These are phyloP conservation scores for Bos javanicus DNA, from an alignment of 2,113 vertebrate genomes.

Conservation along the genomic window DNA sequence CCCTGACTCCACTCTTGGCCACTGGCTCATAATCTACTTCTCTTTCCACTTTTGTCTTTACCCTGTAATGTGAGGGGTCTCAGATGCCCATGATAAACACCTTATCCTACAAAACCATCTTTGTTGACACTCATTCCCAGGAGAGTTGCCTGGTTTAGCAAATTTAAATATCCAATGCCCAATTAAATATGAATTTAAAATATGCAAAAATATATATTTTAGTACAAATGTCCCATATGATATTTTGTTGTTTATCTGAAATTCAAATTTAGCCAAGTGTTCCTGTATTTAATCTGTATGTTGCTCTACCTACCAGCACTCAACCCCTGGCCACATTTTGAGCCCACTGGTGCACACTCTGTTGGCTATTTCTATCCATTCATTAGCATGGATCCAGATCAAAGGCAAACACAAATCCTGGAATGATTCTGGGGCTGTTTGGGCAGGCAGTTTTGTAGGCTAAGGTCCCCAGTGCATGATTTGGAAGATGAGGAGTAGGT, in stretches of 20 bases:
- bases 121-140: not conserved
- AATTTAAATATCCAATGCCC: not conserved
- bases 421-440: not conserved
- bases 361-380: not conserved
- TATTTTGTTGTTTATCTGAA: not conserved
- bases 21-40: not conserved
- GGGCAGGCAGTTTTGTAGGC: not conserved
- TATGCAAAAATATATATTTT: not conserved
- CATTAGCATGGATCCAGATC: not conserved
- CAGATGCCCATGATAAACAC: not conserved
- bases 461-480: not conserved
- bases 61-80: not conserved
- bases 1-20: too few species aligned
- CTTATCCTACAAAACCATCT: not conserved
- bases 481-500: not conserved
- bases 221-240: not conserved
- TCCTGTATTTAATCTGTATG: not conserved
- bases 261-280: not conserved
- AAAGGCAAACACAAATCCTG: not conserved
- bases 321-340: not conserved
- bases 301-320: not conserved
- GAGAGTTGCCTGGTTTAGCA: not conserved
- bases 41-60: not conserved
- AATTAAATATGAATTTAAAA: not conserved
- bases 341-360: rapidly evolving